Evolutionary conservation across 2,797 vertebrate genomes (phyloP), one percentile per base, ranked within the genome.

Genomic region (Brotula barbata): DNA sequence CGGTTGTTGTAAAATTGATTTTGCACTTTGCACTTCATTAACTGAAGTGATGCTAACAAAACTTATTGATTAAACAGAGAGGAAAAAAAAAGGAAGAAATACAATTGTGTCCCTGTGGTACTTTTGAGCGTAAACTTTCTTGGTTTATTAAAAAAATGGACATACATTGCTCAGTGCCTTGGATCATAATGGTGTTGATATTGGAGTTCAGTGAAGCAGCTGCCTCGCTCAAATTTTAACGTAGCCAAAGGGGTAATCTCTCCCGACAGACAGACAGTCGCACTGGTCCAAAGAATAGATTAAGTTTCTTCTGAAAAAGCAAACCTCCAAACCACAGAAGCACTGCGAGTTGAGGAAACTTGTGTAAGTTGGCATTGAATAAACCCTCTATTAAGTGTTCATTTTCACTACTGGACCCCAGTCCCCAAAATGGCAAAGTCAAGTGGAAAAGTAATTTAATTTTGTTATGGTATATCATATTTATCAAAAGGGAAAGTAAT

Each of bases 371-470:
- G 36, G 47, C 39, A 33, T 55, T 71, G 51, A 77, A 80, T 44
- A 34, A 14, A 46, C 36, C 69, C 34, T 70, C 37, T 69, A 64
- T 82, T 75, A 61, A 73, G 62, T 39, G 64, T 69, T 23, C 10
- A 25, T 67, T 76, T 77, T 61, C 19, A 47, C 57, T 23, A 42
- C 56, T 48, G 56, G 54, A 69, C 41, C 68, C 43, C 34, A 42
- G 40, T 79, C 57, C 54, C 45, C 15, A 61, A 81, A 81, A 74
- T 75, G 64, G 57, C 42, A 76, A 79, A 74, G 67, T 71, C 54
- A 71, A 74, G 70, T 77, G 64, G 49, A 81, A 85, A 83, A 84
- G 70, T 79, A 78, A 82, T 85, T 86, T 51, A 62, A 83, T 81
- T 73, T 79, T 72, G 50, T 73, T 80, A 75, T 61, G 55, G 60